A percentile compares a stretch with the other conserved stretches of the same genome.
These are phyloP conservation scores for Okamejei kenojei DNA, from an alignment of 2,797 vertebrate species.

Conservation along the genomic window DNA sequence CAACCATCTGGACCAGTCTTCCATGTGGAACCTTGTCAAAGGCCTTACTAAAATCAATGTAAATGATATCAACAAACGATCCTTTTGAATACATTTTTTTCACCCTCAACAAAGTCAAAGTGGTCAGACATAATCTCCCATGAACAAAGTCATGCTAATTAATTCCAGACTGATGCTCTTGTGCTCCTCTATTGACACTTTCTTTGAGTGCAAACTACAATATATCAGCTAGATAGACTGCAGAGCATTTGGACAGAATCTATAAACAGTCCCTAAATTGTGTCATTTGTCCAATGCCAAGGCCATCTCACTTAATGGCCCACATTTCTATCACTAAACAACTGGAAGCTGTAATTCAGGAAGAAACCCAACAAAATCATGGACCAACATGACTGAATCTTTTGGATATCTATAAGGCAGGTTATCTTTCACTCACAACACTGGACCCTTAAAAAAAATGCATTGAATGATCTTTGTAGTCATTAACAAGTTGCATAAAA, in stretches of 20 bases:
- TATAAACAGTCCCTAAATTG: background rate
- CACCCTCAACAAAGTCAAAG: no score
- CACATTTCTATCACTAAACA: background rate
- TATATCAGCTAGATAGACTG: background rate
- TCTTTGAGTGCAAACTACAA: background rate
- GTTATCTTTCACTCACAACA: background rate
- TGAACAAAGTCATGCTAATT: no score
- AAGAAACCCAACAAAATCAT: background rate
- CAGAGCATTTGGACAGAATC: background rate
- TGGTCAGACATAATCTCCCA: no score
- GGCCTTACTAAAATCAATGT: no score
- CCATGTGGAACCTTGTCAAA: no score
- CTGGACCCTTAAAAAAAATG: background rate
- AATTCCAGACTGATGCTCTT: background rate
- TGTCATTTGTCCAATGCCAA: background rate
- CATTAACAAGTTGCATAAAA: background rate
- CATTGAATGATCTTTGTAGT: background rate
- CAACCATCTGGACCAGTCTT: no score
- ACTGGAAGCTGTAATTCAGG: background rate
- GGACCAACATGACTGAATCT: background rate
- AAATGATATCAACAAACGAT: no score
- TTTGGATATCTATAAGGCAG: background rate
- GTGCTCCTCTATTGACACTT: background rate
- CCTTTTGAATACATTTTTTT: no score
- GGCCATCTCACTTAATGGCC: background rate